Percentiles rank a stretch among this genome's conserved stretches.
Evolutionary conservation across 2,888 invertebrate genomes (phyloP).

Genomic region (Archaeoteleia sp.): DNA sequence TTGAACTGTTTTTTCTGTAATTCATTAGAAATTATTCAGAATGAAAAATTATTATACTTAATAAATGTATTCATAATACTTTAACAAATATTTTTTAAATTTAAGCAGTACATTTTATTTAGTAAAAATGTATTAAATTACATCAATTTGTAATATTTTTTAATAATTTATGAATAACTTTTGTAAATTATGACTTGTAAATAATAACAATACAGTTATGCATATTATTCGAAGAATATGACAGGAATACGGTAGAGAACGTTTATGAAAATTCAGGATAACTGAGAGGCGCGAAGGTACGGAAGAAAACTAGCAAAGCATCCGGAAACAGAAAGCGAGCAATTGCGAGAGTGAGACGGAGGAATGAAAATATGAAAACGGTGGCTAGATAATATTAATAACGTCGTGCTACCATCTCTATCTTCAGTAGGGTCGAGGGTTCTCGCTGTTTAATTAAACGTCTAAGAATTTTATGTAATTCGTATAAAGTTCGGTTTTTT

Average conservation of each 20-base stretch:
- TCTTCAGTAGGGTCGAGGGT: conserved; percentile 25
- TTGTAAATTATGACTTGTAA: conserved; percentile 22
- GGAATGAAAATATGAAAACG: conserved; percentile 66
- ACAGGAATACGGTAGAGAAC: conserved; percentile 31
- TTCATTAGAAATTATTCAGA: too few species aligned
- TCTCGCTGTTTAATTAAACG: conserved; percentile 68
- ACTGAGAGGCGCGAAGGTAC: conserved; percentile 34
- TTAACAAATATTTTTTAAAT: too few species aligned
- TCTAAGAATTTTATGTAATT: conserved; percentile 63
- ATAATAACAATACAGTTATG: conserved; percentile 16
- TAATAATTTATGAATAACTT: too few species aligned
- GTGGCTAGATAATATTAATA: conserved; percentile 69
- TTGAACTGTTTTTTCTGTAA: too few species aligned
- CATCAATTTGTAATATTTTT: too few species aligned
- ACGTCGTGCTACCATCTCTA: conserved; percentile 58
- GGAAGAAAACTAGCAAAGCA: conserved; percentile 53
- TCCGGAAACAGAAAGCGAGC: conserved; percentile 49
- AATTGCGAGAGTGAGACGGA: too few species aligned
- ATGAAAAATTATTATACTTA: too few species aligned
- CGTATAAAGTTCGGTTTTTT: conserved; percentile 19
- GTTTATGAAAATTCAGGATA: conserved; percentile 56
- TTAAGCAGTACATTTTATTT: too few species aligned
- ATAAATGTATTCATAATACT: too few species aligned
- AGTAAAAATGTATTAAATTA: too few species aligned
- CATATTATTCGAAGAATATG: conserved; percentile 27